Percentiles rank a stretch among this genome's conserved stretches.
Conservation (phyloP, 2,888 invertebrate genomes). For the Chymomyza fuscimana region DNA sequence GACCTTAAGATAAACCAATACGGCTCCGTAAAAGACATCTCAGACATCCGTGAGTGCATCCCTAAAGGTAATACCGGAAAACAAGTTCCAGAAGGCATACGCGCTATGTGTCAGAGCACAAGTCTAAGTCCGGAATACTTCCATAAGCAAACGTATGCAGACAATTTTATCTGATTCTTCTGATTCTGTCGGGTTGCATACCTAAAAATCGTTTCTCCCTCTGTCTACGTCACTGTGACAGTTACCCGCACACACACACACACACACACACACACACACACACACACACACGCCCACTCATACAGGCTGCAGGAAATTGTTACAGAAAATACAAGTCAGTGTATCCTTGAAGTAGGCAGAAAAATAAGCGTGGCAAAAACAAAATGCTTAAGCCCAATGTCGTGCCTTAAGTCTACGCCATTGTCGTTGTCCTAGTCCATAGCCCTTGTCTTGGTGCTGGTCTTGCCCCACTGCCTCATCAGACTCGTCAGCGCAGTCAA, state of each 20-base stretch:
- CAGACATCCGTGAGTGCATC: too few species aligned
- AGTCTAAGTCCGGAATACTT: too few species aligned
- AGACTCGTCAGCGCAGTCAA: slow-evolving; percentile 40
- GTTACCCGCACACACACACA: slow-evolving; percentile 24
- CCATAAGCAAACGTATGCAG: too few species aligned
- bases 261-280: not conserved
- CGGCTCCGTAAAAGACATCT: too few species aligned
- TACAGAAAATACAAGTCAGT: slow-evolving; percentile 4
- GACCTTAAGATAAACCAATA: too few species aligned
- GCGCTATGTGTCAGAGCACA: too few species aligned
- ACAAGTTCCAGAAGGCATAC: too few species aligned
- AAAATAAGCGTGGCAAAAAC: slow-evolving; percentile 40
- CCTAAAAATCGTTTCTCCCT: too few species aligned
- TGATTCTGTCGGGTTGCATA: too few species aligned
- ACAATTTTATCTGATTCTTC: too few species aligned
- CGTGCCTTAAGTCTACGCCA: slow-evolving; percentile 26
- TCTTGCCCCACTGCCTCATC: not conserved
- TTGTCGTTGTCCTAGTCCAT: not conserved
- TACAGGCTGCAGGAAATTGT: not conserved
- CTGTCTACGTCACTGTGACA: too few species aligned
- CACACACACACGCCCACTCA: not conserved
- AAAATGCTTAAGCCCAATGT: slow-evolving; percentile 69
- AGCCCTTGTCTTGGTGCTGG: not conserved
- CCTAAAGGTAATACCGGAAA: too few species aligned
- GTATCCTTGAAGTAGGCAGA: slow-evolving; percentile 23